Base-by-base conservation (phyloP, 2,797 vertebrate species). In the Ataeniobius toweri region DNA sequence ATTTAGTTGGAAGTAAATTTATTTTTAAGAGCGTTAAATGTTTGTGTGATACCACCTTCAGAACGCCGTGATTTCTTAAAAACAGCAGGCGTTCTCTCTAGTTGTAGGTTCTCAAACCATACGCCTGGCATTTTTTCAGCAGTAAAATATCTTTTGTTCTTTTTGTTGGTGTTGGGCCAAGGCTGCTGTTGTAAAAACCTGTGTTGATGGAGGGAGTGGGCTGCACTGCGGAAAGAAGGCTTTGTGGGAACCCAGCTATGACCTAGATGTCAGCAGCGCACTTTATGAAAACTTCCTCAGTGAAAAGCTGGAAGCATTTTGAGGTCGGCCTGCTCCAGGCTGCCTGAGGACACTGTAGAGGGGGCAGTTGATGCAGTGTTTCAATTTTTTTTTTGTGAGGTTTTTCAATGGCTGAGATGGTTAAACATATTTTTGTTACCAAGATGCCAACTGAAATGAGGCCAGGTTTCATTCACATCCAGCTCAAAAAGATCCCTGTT, bases 141-240 rank as follows among this genome's bases (percentile, higher is more conserved):
- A n/a, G 12, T 20, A 18, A 53, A 76, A 77, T 80, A 18, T 71
- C 48, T 76, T 77, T 77, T 88, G 79, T 79, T 91, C 67, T 82
- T 77, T 24, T 9, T 81, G 83, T 77, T 86, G 83, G 78, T 85
- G 36, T 53, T 0, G 85, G 83, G 88, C 85, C 86, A 88, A 77
- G 26, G 63, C 68, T 85, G 76, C 80, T 13, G 78, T 65, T 79
- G 80, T 85, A 75, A 86, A 86, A 86, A 85, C 63, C 85, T 84
- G 71, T 80, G 77, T 77, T 73, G 79, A 79, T 85, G 22, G 82
- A 81, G 83, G 58, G 71, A 89, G 85, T 84, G 86, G 85, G 89
- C 88, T 85, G 88, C 82, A 83, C 67, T 80, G 85, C 71, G 63
- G 71, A 61, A 78, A 78, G 46, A 83, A 82, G 75, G 76, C 88